These are phyloP conservation scores for Augiades crinisus DNA, from an alignment of 2,888 invertebrate genomes.

Conservation along the genomic window DNA sequence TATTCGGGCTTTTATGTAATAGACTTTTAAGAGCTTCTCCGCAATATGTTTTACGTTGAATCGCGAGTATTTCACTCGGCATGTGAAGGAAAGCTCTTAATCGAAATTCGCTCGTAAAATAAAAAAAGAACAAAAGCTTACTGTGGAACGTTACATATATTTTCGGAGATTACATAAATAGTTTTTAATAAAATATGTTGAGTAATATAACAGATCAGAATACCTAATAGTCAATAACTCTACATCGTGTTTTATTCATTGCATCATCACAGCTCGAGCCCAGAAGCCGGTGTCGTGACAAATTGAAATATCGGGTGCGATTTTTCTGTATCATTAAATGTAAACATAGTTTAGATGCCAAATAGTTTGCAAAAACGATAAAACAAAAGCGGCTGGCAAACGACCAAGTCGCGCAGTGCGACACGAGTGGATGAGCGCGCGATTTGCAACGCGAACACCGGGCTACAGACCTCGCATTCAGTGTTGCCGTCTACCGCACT, in stretches of 20 bases:
- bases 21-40: constrained; percentile 17
- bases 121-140: constrained; percentile 5
- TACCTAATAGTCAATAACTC: constrained; percentile 19
- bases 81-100: neutral
- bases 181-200: neutral
- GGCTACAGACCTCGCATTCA: constrained; percentile 36
- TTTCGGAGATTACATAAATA: neutral
- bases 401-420: constrained; percentile 66
- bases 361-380: constrained; percentile 71
- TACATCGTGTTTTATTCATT: constrained; percentile 35
- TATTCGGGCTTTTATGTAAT: constrained; percentile 22
- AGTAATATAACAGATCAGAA: neutral
- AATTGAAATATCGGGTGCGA: constrained; percentile 62
- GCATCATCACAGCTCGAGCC: constrained; percentile 32
- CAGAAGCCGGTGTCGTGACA: constrained; percentile 48
- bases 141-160: too few relatives aligned
- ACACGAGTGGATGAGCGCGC: constrained; percentile 66
- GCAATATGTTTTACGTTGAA: constrained; percentile 9
- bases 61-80: constrained; percentile 10
- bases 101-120: neutral
- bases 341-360: constrained; percentile 76
- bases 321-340: constrained; percentile 73
- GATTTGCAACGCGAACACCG: constrained; percentile 37
- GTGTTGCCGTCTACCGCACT: constrained; percentile 3
- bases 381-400: constrained; percentile 76